phyloP scores from a whole-genome alignment of 2,797 vertebrate species.

The Apogon talboti region DNA sequence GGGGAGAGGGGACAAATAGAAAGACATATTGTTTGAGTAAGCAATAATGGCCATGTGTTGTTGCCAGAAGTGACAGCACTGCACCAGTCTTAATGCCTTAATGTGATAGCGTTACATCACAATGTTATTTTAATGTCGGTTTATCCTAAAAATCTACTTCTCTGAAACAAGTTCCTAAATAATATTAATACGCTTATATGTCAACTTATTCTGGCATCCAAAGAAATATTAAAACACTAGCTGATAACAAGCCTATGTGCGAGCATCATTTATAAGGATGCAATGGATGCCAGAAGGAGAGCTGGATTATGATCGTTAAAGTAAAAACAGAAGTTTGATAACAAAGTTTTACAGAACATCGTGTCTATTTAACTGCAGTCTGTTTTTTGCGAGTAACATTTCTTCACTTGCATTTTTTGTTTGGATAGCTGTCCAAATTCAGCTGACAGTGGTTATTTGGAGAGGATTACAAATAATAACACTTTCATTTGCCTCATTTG shows the following conservation, averaged over 20 bases:
- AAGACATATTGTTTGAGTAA: constrained; percentile 38
- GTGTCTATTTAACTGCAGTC: not conserved
- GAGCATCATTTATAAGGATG: not conserved
- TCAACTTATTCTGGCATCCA: not conserved
- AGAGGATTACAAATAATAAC: constrained; percentile 10
- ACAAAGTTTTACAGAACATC: constrained; percentile 2
- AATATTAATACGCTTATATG: not conserved
- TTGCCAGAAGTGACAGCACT: constrained; percentile 68
- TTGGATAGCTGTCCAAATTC: constrained; percentile 33
- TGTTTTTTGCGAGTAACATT: constrained; percentile 4
- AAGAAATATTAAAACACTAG: not conserved
- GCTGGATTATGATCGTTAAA: not conserved
- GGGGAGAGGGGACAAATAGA: constrained; percentile 3
- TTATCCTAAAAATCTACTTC: constrained; percentile 9
- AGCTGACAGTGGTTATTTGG: constrained; percentile 36
- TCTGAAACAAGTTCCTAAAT: not conserved
- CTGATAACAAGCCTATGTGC: not conserved
- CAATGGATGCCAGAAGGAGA: not conserved
- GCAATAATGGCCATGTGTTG: constrained; percentile 55
- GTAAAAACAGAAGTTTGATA: not conserved
- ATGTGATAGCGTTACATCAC: constrained; percentile 32
- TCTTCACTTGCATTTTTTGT: constrained; percentile 1
- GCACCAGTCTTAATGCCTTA: constrained; percentile 50
- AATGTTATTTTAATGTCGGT: constrained; percentile 32
- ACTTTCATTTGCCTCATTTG: constrained; percentile 15